A percentile compares a stretch with the other conserved stretches of the same genome.
phyloP scores from a whole-genome alignment of 2,888 invertebrate species.

The Chloroclystis v-ata region DNA sequence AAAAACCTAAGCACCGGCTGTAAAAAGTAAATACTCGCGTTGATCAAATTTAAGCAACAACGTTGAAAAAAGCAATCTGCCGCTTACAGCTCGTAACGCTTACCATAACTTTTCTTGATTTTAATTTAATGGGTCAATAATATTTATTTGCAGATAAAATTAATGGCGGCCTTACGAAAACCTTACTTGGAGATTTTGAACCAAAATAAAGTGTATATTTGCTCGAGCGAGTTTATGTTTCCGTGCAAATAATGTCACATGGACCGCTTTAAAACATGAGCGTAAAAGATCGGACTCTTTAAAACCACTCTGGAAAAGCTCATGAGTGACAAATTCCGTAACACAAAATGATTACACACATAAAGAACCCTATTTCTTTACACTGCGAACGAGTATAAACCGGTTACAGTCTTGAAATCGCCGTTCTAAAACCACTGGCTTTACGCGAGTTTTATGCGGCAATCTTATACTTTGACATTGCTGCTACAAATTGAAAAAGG shows the following conservation, averaged over 20 bases:
- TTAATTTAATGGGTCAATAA: slow-evolving; percentile 41
- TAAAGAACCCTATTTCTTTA: slow-evolving; percentile 74
- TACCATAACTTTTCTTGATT: slow-evolving; percentile 41
- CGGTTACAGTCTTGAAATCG: slow-evolving; percentile 63
- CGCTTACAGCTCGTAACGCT: slow-evolving; percentile 39
- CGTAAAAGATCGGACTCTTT: slow-evolving; percentile 28
- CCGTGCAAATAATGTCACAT: slow-evolving; percentile 11
- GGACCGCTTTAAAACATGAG: slow-evolving; percentile 25
- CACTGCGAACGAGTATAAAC: slow-evolving; percentile 53
- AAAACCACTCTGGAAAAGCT: slow-evolving; percentile 7
- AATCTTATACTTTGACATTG: slow-evolving; percentile 55
- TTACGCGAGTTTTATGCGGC: slow-evolving; percentile 74
- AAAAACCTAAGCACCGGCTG: slow-evolving; percentile 45
- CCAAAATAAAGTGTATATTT: not conserved
- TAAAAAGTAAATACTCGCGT: slow-evolving; percentile 48
- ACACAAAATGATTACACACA: slow-evolving; percentile 73
- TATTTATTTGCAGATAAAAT: slow-evolving; percentile 31
- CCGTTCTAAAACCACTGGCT: slow-evolving; percentile 63
- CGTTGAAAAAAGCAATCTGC: slow-evolving; percentile 41
- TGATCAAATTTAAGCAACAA: slow-evolving; percentile 46
- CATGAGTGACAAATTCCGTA: slow-evolving; percentile 53
- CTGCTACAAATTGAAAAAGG: slow-evolving; percentile 70
- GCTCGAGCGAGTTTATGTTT: not conserved
- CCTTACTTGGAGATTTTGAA: not conserved
- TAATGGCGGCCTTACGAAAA: slow-evolving; percentile 1